Evolutionary conservation across 2,113 vertebrate species (phyloP).

Genomic region (Catharus bicknelli): DNA sequence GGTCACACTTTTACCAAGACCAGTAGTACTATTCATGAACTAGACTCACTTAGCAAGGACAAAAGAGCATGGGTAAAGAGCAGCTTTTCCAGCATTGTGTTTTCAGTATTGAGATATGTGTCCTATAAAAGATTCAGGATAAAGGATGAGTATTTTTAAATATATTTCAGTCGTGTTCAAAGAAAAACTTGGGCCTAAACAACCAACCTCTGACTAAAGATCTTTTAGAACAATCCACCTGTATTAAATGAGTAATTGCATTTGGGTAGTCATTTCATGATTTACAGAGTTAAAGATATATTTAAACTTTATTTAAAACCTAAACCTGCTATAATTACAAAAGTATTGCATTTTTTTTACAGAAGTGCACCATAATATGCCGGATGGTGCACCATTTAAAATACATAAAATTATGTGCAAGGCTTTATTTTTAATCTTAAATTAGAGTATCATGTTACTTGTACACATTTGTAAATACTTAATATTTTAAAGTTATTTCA

Average conservation of each 20-base stretch:
- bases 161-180: background rate
- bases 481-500: background rate
- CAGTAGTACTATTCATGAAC: background rate
- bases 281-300: background rate
- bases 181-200: background rate
- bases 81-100: background rate
- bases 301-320: constrained; percentile 3
- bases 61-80: constrained; percentile 7
- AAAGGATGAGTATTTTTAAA: background rate
- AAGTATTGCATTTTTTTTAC: background rate
- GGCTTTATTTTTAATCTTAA: background rate
- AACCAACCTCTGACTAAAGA: background rate
- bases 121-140: constrained; percentile 10
- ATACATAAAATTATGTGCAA: background rate
- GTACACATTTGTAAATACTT: background rate
- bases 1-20: constrained; percentile 40
- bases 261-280: background rate
- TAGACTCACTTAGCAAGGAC: constrained; percentile 34
- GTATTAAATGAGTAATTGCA: background rate
- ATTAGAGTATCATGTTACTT: background rate
- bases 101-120: background rate
- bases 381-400: background rate
- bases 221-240: background rate
- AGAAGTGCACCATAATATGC: background rate
- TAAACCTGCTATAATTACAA: background rate